Base-by-base conservation (phyloP, 2,888 invertebrate species). In the Cantharis flavilabris region DNA sequence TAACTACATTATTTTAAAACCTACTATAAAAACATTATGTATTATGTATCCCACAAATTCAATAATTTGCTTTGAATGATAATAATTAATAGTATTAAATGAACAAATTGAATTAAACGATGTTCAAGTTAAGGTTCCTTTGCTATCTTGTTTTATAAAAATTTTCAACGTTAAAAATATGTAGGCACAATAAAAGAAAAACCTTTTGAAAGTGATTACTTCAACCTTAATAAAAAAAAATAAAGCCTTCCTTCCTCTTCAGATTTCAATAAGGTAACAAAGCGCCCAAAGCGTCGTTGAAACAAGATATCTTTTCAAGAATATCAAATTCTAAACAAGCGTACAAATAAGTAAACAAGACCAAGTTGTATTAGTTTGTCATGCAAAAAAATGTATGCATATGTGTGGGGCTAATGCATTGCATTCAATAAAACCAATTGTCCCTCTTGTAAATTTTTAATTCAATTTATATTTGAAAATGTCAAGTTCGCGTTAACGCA, bases 291-390 rank as follows among this genome's bases (percentile, higher is more conserved):
- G 77, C 72, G 77, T 71, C 72, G 74, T 67, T 76, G 80, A 78
- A 79, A 79, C 71, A 73, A 49, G 75, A 80, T 80, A 80, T 73
- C 76, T 77, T 80, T 77, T 80, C 80, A 79, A 74, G 75, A 70
- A 71, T 80, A 79, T 80, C 73, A 69, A 73, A 69, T 78, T 62
- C 62, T 78, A 70, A 71, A 70, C 76, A 65, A 64, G 73, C 65
- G 67, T 73, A 71, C 62, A 69, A 28, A 63, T 69, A 70, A 30
- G 69, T 62, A 67, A 67, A 67, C 23, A 72, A 73, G 73, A 69
- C 73, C 10, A 28, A 18, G 62, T 62, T 62, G 18, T 49, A 62
- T 72, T 72, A 33, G 65, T 72, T 67, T 67, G 72, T 18, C 13
- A 64, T 23, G 69, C 23, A 73, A 73, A 73, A 73, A 73, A 73